Conservation (phyloP, 2,797 vertebrate species). For the Miichthys miiuy region DNA sequence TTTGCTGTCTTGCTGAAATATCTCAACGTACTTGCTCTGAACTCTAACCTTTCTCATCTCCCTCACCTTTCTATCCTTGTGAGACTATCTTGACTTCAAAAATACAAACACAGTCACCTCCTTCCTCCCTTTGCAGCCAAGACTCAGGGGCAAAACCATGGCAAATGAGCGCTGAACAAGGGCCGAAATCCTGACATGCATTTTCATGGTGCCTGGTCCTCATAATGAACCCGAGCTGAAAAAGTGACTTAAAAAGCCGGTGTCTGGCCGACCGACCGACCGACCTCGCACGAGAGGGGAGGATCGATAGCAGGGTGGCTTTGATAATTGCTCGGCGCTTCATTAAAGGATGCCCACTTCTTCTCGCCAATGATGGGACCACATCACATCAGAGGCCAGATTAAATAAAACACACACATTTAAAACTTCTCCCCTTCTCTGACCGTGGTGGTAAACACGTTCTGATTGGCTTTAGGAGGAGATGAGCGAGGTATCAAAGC, state of each 20-base stretch:
- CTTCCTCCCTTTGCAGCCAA: not conserved
- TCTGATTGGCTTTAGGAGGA: slow-evolving; percentile 74
- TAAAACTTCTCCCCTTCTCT: slow-evolving; percentile 37
- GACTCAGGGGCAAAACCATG: not conserved
- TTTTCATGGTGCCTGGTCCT: slow-evolving; percentile 52
- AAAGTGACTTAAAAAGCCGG: slow-evolving; percentile 50
- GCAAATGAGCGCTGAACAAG: not conserved
- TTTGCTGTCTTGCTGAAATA: not conserved
- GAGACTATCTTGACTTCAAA: not conserved
- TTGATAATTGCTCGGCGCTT: slow-evolving; percentile 68
- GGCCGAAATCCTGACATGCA: slow-evolving; percentile 11
- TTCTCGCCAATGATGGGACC: slow-evolving; percentile 19
- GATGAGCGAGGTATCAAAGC: slow-evolving; percentile 79
- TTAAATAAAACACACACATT: slow-evolving; percentile 58
- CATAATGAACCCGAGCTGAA: slow-evolving; percentile 60
- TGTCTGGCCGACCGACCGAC: slow-evolving; percentile 21
- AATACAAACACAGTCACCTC: not conserved
- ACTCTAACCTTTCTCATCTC: not conserved
- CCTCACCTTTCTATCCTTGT: not conserved
- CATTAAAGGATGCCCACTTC: slow-evolving; percentile 62
- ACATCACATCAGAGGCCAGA: slow-evolving; percentile 64
- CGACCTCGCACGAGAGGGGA: slow-evolving; percentile 9
- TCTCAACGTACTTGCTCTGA: too few species aligned
- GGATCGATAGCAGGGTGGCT: slow-evolving; percentile 60
- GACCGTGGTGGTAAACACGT: slow-evolving; percentile 69